Evolutionary conservation across 2,888 invertebrate genomes (phyloP).

Genomic region (Malacosoma neustria): DNA sequence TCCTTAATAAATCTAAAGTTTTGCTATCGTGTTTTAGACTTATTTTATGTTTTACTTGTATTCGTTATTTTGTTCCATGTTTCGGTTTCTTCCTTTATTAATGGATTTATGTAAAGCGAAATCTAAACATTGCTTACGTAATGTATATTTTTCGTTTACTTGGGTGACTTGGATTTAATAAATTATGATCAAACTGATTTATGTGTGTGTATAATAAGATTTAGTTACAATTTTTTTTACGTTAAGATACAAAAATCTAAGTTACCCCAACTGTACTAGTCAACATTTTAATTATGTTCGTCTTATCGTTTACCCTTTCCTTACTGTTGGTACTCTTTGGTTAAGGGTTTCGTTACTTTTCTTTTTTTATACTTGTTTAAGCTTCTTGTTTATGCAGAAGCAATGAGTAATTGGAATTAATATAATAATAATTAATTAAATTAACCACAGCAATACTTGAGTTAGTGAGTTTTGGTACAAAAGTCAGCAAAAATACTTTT

Average conservation of each 20-base stretch:
- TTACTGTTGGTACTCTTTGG: conserved; percentile 14
- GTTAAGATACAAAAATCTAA: too few relatives aligned
- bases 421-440: conserved; percentile 11
- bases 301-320: conserved; percentile 6
- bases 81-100: conserved; percentile 15
- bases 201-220: too few relatives aligned
- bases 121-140: too few relatives aligned
- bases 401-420: conserved; percentile 42
- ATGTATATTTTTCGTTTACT: too few relatives aligned
- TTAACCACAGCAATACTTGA: conserved; percentile 66
- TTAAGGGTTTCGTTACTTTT: conserved; percentile 17
- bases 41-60: conserved; percentile 12
- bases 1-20: too few relatives aligned
- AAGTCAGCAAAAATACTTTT: too few relatives aligned
- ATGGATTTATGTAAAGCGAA: too few relatives aligned
- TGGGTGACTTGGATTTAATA: too few relatives aligned
- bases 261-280: too few relatives aligned
- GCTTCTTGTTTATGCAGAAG: conserved; percentile 66
- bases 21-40: too few relatives aligned
- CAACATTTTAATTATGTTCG: conserved; percentile 5
- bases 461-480: conserved; percentile 30
- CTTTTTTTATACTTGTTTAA: conserved; percentile 23
- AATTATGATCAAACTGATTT: too few relatives aligned
- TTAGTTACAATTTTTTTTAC: too few relatives aligned
- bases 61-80: conserved; percentile 12